A percentile compares a stretch with the other conserved stretches of the same genome.
phyloP scores from a whole-genome alignment of 2,797 vertebrate species.

The Labroides dimidiatus region DNA sequence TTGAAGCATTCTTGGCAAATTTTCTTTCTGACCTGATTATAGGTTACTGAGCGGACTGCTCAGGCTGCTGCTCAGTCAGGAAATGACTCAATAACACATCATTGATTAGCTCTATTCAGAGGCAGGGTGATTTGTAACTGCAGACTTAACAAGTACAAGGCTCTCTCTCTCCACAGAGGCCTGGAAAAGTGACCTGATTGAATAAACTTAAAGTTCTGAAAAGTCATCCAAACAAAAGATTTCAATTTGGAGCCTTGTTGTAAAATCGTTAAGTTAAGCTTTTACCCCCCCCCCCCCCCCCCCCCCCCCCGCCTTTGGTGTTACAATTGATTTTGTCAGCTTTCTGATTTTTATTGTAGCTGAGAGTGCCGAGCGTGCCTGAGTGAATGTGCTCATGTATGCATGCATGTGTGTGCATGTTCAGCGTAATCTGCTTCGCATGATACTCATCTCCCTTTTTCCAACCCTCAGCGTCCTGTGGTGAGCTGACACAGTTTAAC shows the following conservation, averaged over 20 bases:
- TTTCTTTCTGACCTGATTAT: too few species aligned
- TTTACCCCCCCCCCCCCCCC: too few species aligned
- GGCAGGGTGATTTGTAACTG: neutral
- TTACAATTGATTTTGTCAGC: too few species aligned
- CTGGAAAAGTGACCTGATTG: conserved; percentile 56
- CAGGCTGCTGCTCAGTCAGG: conserved; percentile 5
- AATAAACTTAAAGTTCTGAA: conserved; percentile 16
- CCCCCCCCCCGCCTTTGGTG: too few species aligned
- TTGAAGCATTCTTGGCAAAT: neutral
- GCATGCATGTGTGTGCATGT: conserved; percentile 22
- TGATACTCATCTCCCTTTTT: conserved; percentile 44
- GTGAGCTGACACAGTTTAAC: conserved; percentile 64
- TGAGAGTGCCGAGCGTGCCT: neutral
- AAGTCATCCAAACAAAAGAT: too few species aligned
- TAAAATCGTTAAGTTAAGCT: too few species aligned
- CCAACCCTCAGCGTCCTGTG: conserved; percentile 55
- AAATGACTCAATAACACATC: conserved; percentile 22
- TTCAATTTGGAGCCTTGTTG: too few species aligned
- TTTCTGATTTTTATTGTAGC: too few species aligned
- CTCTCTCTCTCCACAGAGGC: conserved; percentile 2
- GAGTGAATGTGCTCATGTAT: conserved; percentile 1
- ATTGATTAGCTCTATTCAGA: conserved; percentile 49
- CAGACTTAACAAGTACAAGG: too few species aligned
- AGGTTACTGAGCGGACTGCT: too few species aligned
- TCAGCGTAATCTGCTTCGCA: conserved; percentile 21